Base-by-base conservation (phyloP, 2,888 invertebrate genomes). In the Mamestra brassicae region DNA sequence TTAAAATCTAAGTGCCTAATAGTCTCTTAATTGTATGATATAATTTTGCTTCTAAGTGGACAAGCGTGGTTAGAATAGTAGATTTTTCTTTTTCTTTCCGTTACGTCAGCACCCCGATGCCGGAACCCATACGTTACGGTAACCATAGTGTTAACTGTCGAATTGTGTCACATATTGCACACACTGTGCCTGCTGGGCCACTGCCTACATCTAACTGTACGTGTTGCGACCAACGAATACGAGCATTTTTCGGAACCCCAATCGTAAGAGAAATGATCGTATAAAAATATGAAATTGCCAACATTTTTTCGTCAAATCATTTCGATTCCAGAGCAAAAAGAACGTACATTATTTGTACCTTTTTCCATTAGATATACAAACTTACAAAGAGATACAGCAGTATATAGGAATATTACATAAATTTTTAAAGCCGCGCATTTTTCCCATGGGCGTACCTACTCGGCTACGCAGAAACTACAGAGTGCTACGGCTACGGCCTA, bases 81-180 rank as follows among this genome's bases (percentile, higher is more conserved):
- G 36, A 65, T 42, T 66, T 70, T 65, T 38, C 3, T 58, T 36
- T 71, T 68, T 68, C 61, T 58, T 42, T 64, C 50, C 42, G 73
- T 74, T 65, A 71, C 67, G 26, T 80, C 77, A 74, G 54, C 67
- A 69, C 67, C 71, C 80, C 63, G 71, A 82, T 86, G 86, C 87
- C 86, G 85, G 80, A 82, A 76, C 64, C 83, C 75, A 86, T 87
- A 85, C 58, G 60, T 88, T 78, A 86, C 65, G 76, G 83, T 84
- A 87, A 87, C 81, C 87, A 83, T 79, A 76, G 74, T 50, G 84
- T 84, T 89, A 82, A 89, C 81, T 75, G 85, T 78, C 76, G 64
- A 65, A 75, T 77, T 78, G 74, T 80, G 78, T 87, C 78, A 81
- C 80, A 84, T 82, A 83, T 87, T 84, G 79, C 79, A 71, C 79